Conservation (phyloP, 2,888 invertebrate species). For the Euzophera pinguis region DNA sequence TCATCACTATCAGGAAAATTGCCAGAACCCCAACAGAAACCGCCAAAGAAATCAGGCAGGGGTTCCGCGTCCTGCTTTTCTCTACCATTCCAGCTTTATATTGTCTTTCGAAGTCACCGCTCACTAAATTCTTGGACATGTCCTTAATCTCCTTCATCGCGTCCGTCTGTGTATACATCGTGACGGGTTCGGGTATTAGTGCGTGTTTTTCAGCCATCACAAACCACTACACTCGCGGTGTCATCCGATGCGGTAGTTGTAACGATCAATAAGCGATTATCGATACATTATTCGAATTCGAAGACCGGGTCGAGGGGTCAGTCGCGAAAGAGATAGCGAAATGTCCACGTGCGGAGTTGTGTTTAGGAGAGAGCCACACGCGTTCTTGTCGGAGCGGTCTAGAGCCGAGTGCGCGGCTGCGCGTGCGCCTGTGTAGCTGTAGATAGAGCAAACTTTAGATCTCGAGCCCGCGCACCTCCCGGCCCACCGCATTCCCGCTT, state of each 20-base stretch:
- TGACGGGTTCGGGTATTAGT: conserved; percentile 52
- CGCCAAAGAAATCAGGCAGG: conserved; percentile 40
- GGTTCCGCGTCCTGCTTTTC: conserved; percentile 43
- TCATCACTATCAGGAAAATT: conserved; percentile 54
- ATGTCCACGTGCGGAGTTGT: conserved; percentile 36
- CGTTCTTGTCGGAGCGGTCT: conserved; percentile 45
- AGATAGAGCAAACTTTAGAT: conserved; percentile 6
- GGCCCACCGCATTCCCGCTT: conserved; percentile 16
- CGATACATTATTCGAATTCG: conserved; percentile 57
- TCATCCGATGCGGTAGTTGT: conserved; percentile 32
- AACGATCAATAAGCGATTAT: conserved; percentile 47
- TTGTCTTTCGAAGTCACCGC: conserved; percentile 66
- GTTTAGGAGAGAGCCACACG: conserved; percentile 33
- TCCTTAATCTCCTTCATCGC: conserved; percentile 56
- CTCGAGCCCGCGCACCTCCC: conserved; percentile 24
- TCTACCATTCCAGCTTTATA: conserved; percentile 47
- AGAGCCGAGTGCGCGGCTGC: conserved; percentile 40
- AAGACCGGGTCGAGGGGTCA: conserved; percentile 36
- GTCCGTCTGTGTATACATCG: conserved; percentile 63
- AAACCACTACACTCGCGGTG: conserved; percentile 51
- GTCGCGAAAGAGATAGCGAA: conserved; percentile 29
- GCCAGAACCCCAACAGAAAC: conserved; percentile 44
- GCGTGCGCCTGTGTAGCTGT: conserved; percentile 29
- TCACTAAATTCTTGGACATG: conserved; percentile 69
- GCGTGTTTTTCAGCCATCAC: conserved; percentile 69